Conservation (phyloP, 2,797 vertebrate genomes). For the Alcedo quadribrachys region DNA sequence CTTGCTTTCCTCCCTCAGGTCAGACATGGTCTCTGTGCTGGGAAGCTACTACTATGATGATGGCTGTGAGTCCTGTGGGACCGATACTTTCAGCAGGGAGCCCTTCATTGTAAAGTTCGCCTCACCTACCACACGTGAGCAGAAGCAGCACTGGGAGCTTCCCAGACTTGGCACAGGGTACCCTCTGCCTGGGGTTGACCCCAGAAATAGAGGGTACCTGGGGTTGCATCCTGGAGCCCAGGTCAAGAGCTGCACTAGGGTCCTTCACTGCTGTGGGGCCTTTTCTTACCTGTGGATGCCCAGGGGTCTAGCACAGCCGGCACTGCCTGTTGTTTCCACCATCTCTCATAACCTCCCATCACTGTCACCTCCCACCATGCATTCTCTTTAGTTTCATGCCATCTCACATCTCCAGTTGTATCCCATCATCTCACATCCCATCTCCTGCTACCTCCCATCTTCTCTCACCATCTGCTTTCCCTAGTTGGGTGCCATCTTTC, state of each 20-base stretch:
- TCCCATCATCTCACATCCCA: not conserved
- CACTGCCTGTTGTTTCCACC: not conserved
- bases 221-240: not conserved
- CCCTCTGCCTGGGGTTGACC: accelerated
- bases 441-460: not conserved
- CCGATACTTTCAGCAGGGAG: conserved; percentile 85
- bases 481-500: not conserved
- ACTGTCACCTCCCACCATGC: not conserved
- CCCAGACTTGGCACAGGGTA: accelerated
- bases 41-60: conserved; percentile 86
- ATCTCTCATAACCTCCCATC: not conserved
- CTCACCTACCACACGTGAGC: conserved; percentile 75
- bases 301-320: not conserved
- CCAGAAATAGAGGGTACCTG: too few relatives aligned
- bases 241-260: not conserved
- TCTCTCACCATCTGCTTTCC: not conserved
- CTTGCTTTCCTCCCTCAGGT: conserved; percentile 66
- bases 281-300: not conserved
- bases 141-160: accelerated
- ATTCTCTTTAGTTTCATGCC: not conserved
- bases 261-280: not conserved
- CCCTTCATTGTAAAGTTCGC: conserved; percentile 88
- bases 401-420: not conserved
- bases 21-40: conserved; percentile 75
- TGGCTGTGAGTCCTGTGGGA: conserved; percentile 72